A percentile compares a stretch with the other conserved stretches of the same genome.
phyloP scores from a whole-genome alignment of 1,140 invertebrate genomes.

The Monochamus saltuarius region DNA sequence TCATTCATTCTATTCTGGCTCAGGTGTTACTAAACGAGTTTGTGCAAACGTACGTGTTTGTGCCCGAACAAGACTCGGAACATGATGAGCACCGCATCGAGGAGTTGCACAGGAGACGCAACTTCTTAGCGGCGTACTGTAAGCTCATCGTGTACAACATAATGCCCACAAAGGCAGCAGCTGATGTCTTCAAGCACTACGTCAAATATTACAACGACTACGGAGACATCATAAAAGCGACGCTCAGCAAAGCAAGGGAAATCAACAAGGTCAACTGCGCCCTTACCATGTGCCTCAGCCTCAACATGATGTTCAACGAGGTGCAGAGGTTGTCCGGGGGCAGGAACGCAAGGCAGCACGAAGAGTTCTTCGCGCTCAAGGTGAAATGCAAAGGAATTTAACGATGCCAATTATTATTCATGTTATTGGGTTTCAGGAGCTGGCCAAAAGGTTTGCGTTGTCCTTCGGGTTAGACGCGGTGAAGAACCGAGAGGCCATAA shows the following conservation, averaged over 20 bases:
- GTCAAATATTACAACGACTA: conserved; percentile 99
- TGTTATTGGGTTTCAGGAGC: conserved; percentile 60
- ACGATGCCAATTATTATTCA: not conserved
- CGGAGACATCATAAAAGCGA: conserved; percentile 99
- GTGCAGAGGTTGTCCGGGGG: conserved; percentile 51
- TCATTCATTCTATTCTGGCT: no score
- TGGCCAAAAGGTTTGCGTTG: conserved; percentile 94
- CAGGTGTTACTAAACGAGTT: conserved; percentile 79
- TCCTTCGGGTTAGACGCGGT: conserved; percentile 97
- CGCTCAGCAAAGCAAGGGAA: conserved; percentile 93
- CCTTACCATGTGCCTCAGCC: conserved; percentile 88
- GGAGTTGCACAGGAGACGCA: conserved; percentile 92
- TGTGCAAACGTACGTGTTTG: conserved; percentile 89
- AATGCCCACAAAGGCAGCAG: conserved; percentile 86
- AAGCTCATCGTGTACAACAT: conserved; percentile 98
- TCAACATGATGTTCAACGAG: conserved; percentile 82
- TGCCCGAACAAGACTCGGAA: conserved; percentile 47
- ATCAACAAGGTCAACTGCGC: conserved; percentile 97
- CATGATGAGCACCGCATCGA: conserved; percentile 95
- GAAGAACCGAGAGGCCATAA: conserved; percentile 97
- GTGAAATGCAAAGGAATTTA: conserved; percentile 42
- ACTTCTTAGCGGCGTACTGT: conserved; percentile 94
- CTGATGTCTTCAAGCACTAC: conserved; percentile 96
- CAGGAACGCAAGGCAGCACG: conserved; percentile 67
- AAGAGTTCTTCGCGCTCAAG: conserved; percentile 85